Conservation (phyloP, 1,140 invertebrate species). For the Drosophila orena region DNA sequence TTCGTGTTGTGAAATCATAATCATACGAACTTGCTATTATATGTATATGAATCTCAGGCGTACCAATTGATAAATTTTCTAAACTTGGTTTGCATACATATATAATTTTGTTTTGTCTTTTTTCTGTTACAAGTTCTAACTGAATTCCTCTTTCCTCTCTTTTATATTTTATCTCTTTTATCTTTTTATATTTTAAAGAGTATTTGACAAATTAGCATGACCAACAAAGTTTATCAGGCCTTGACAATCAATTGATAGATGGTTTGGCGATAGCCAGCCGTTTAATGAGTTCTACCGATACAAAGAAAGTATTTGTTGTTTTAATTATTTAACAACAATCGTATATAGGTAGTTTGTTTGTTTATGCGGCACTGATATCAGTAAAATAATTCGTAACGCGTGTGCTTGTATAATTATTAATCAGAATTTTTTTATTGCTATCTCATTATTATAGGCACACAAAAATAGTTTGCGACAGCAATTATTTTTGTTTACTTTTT, state of each 20-base stretch:
- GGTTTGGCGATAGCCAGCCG: no score
- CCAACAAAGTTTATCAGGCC: not conserved
- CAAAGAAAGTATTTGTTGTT: no score
- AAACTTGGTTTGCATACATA: not conserved
- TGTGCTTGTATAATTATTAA: not conserved
- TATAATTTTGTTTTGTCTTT: no score
- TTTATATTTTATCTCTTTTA: no score
- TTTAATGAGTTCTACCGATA: constrained; percentile 7
- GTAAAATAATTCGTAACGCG: not conserved
- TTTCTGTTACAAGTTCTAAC: no score
- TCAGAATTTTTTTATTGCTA: not conserved
- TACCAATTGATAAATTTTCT: not conserved
- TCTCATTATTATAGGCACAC: not conserved
- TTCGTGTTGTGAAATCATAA: not conserved
- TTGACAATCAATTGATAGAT: constrained; percentile 8
- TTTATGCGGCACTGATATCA: not conserved
- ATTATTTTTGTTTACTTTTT: constrained; percentile 5
- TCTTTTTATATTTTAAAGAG: not conserved
- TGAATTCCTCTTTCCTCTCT: not conserved
- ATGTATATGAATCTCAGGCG: not conserved
- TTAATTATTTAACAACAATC: not conserved
- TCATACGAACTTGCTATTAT: not conserved
- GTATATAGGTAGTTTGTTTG: not conserved
- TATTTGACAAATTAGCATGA: not conserved
- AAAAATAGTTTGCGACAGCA: not conserved